Evolutionary conservation across 2,888 invertebrate species (phyloP).

Genomic region (Bursaphelenchus okinawaensis): DNA sequence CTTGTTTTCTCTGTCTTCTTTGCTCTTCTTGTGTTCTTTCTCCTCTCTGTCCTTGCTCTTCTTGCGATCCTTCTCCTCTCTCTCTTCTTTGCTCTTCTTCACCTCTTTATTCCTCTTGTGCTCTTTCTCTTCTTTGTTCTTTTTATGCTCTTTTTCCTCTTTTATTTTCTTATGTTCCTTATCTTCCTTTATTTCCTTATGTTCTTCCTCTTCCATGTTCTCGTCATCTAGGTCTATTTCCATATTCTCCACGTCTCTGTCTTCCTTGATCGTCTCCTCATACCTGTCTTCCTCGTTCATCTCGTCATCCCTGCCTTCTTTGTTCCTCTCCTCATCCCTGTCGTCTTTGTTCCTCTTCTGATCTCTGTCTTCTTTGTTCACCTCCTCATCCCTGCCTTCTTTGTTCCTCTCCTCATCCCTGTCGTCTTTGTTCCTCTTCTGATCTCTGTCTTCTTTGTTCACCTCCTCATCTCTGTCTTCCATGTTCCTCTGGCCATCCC

Average conservation of each 20-base stretch:
- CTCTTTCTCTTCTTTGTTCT: conserved; percentile 2
- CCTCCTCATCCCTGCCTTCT: too few relatives aligned
- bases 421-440: too few relatives aligned
- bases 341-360: neutral
- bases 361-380: neutral
- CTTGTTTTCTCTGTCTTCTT: conserved; percentile 9
- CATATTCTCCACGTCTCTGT: neutral
- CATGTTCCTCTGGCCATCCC: too few relatives aligned
- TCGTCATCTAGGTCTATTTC: conserved; percentile 8
- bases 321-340: neutral
- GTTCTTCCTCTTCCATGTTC: neutral
- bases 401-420: too few relatives aligned
- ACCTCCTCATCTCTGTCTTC: too few relatives aligned
- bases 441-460: too few relatives aligned
- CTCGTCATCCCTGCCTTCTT: too few relatives aligned
- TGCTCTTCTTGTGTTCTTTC: conserved; percentile 12
- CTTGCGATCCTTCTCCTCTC: conserved; percentile 11
- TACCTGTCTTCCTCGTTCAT: too few relatives aligned
- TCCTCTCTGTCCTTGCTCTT: conserved; percentile 6
- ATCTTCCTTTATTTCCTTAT: neutral
- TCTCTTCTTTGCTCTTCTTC: conserved; percentile 13
- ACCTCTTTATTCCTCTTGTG: conserved; percentile 8
- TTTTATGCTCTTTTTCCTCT: conserved; percentile 10
- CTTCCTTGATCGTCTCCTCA: too few relatives aligned
- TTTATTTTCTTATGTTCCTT: neutral